Conservation (phyloP, 2,113 vertebrate genomes). For the Pluvianellus socialis region DNA sequence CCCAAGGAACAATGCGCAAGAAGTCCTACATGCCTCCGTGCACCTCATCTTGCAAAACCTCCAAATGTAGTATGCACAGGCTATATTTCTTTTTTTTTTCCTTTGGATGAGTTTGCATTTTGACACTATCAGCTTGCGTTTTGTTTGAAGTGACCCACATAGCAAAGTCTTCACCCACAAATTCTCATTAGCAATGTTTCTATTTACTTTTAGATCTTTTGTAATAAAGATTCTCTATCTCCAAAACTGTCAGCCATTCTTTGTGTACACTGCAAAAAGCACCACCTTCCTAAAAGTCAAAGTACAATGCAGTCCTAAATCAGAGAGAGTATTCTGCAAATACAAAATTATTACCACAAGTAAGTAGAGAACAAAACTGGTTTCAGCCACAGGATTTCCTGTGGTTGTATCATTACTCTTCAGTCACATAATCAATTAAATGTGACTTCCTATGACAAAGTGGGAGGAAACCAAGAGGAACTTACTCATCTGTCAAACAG, state of each 20-base stretch:
- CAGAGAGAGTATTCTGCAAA: neutral
- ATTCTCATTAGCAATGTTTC: neutral
- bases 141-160: neutral
- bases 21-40: neutral
- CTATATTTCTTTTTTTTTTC: no score
- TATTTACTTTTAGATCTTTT: neutral
- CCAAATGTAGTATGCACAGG: neutral
- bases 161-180: neutral
- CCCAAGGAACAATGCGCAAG: neutral
- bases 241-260: neutral
- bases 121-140: neutral
- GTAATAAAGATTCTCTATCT: neutral
- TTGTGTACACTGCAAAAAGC: accelerated
- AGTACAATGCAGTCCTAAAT: neutral
- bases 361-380: neutral
- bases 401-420: slow-evolving; percentile 41
- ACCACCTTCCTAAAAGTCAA: neutral
- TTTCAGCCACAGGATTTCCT: slow-evolving; percentile 78
- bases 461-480: slow-evolving; percentile 48
- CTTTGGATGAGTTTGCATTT: accelerated
- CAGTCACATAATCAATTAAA: slow-evolving; percentile 45
- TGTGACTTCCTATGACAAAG: slow-evolving; percentile 60
- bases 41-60: neutral
- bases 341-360: neutral
- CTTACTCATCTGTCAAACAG: slow-evolving; percentile 31